Conservation (phyloP, 2,797 vertebrate species). For the Lindbergichthys nudifrons region DNA sequence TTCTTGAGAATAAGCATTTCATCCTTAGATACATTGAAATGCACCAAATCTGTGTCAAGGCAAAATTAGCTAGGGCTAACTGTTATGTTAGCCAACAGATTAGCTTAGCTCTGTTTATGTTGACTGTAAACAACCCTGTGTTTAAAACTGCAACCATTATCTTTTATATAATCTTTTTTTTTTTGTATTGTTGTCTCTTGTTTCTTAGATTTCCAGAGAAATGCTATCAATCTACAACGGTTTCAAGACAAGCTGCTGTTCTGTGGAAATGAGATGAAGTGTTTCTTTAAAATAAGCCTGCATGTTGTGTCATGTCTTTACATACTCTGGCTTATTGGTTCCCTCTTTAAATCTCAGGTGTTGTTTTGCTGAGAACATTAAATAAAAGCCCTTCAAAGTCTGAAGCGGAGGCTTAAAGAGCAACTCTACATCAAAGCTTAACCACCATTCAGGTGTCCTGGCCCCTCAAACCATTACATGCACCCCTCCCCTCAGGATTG, state of each 20-base stretch:
- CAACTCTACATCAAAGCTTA: slow-evolving; percentile 19
- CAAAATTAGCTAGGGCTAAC: too few species aligned
- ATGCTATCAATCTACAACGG: slow-evolving; percentile 12
- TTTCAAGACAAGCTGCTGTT: slow-evolving; percentile 4
- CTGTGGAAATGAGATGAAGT: slow-evolving; percentile 17
- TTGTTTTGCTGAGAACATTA: slow-evolving; percentile 35
- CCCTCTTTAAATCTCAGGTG: slow-evolving; percentile 34
- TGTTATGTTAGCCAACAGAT: too few species aligned
- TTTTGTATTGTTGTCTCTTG: neutral
- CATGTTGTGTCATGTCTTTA: slow-evolving; percentile 27
- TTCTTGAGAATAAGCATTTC: neutral
- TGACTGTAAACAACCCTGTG: too few species aligned
- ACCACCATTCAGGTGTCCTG: neutral
- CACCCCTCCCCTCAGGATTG: neutral
- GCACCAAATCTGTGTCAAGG: neutral
- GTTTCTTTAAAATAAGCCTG: slow-evolving; percentile 3
- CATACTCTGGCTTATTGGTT: slow-evolving; percentile 20
- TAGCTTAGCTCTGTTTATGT: too few species aligned
- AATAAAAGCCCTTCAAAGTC: slow-evolving; percentile 44
- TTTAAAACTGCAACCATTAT: too few species aligned
- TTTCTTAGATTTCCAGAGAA: slow-evolving; percentile 32
- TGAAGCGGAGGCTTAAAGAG: slow-evolving; percentile 24
- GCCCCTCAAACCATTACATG: slow-evolving; percentile 3
- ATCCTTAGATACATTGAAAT: neutral
- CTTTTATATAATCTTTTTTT: neutral